These are phyloP conservation scores for Plusia festucae DNA, from an alignment of 2,888 invertebrate genomes.

Conservation along the genomic window DNA sequence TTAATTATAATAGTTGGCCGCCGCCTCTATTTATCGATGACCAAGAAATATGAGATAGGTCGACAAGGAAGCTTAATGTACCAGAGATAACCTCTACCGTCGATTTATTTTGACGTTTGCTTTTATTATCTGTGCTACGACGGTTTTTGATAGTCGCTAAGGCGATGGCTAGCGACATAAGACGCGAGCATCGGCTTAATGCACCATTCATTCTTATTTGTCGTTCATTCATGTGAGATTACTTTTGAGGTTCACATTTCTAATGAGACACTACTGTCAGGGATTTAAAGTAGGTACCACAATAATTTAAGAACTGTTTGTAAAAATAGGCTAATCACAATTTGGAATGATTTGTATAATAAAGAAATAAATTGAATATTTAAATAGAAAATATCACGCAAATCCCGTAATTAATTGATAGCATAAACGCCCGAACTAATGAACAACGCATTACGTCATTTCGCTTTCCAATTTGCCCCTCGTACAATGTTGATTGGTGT, in stretches of 20 bases:
- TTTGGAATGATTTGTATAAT: slow-evolving; percentile 6
- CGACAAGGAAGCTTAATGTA: slow-evolving; percentile 74
- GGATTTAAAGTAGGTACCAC: slow-evolving; percentile 6
- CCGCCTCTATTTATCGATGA: slow-evolving; percentile 72
- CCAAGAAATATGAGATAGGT: slow-evolving; percentile 71
- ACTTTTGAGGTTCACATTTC: slow-evolving; percentile 15
- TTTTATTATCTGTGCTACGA: slow-evolving; percentile 64
- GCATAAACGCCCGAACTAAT: slow-evolving; percentile 28
- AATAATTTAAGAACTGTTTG: too few species aligned
- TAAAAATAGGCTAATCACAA: background rate
- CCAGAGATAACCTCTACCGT: slow-evolving; percentile 67
- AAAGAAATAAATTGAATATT: slow-evolving; percentile 13
- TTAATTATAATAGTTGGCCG: slow-evolving; percentile 80
- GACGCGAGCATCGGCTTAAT: slow-evolving; percentile 38
- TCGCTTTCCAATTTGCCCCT: slow-evolving; percentile 51
- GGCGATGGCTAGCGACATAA: slow-evolving; percentile 39
- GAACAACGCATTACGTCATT: slow-evolving; percentile 33
- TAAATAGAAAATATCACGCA: slow-evolving; percentile 15
- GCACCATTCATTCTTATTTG: slow-evolving; percentile 49
- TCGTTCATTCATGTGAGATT: slow-evolving; percentile 33
- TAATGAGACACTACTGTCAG: slow-evolving; percentile 9
- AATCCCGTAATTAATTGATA: slow-evolving; percentile 27
- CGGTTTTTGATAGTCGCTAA: slow-evolving; percentile 53
- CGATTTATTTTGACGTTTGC: slow-evolving; percentile 70
- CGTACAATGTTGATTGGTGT: slow-evolving; percentile 50